Base-by-base conservation (phyloP, 1,140 invertebrate genomes). In the Diachasma alloeum region DNA sequence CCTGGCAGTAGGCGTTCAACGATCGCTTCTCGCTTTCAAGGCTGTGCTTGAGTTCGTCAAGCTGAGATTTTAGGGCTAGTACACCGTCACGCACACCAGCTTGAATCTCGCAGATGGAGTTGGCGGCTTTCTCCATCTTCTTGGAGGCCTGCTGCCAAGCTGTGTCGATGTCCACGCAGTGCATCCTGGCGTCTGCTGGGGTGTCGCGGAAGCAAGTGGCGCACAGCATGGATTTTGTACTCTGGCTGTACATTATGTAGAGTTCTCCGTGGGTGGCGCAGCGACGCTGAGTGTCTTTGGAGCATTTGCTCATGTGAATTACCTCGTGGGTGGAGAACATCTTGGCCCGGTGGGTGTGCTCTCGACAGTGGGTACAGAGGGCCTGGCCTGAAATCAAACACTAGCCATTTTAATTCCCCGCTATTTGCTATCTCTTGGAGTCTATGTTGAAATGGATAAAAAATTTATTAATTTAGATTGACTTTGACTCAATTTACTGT, bases 251-350 rank as follows among this genome's bases (percentile, higher is more conserved):
- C 93, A 94, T 94, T 79, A 94, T 93, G 84, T 92, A 93, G 74
- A 93, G 92, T 84, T 94, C 93, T 13, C 93, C 92, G 82, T 94
- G 93, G 56, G 90, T 89, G 1, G 91, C 84, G 84, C 93, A 94
- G 88, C 94, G 90, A 79, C 92, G 90, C 85, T 93, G 92, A 13
- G 91, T 91, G 80, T 94, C 93, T 80, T 93, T 93, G 3, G 91
- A 87, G 80, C 93, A 93, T 81, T 94, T 94, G 11, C 92, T 92
- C 91, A 94, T 93, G 80, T 93, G 93, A 8, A 94, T 91, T 10
- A 94, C 91, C 66, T 94, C 93, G 83, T 94, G 93, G 22, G 91
- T 89, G 0, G 93, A 92, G 83, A 94, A 94, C 93, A 94, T 94
- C 84, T 94, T 93, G 0, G 93, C 93, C 36, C 93, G 87, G 80